phyloP scores from a whole-genome alignment of 2,113 vertebrate species.

The Tricholaema leucomelas region DNA sequence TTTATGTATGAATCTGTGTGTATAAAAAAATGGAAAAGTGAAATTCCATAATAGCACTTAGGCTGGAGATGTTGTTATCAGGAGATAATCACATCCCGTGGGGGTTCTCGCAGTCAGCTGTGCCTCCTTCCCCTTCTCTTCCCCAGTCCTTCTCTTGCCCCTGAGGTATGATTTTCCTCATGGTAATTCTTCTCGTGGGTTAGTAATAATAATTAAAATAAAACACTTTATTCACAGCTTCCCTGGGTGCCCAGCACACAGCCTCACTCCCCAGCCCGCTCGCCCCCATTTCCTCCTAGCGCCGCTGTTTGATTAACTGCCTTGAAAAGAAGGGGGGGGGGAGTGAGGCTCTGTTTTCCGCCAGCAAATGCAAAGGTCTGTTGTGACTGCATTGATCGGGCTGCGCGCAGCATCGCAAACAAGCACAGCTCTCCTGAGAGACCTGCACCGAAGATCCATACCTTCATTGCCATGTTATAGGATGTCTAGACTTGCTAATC shows the following conservation, averaged over 20 bases:
- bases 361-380: conserved; percentile 41
- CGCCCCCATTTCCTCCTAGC: neutral
- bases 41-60: conserved; percentile 79
- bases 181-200: conserved; percentile 76
- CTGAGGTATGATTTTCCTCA: conserved; percentile 77
- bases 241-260: conserved; percentile 28
- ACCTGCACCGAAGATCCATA: conserved; percentile 61
- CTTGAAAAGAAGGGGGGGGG: neutral
- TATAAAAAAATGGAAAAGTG: conserved; percentile 67
- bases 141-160: conserved; percentile 63
- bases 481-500: conserved; percentile 73
- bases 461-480: conserved; percentile 71
- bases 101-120: conserved; percentile 75
- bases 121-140: conserved; percentile 61
- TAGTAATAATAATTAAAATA: conserved; percentile 77
- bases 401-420: conserved; percentile 28
- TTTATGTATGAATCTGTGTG: conserved; percentile 73
- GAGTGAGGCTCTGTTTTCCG: conserved; percentile 42
- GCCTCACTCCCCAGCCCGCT: conserved; percentile 14
- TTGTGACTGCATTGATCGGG: conserved; percentile 71
- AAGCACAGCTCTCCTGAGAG: conserved; percentile 65
- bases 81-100: conserved; percentile 84
- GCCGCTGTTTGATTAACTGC: conserved; percentile 40
- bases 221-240: conserved; percentile 71
- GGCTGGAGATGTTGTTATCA: conserved; percentile 77